These are phyloP conservation scores for Aphrophora alni DNA, from an alignment of 2,888 invertebrate genomes.

Conservation along the genomic window DNA sequence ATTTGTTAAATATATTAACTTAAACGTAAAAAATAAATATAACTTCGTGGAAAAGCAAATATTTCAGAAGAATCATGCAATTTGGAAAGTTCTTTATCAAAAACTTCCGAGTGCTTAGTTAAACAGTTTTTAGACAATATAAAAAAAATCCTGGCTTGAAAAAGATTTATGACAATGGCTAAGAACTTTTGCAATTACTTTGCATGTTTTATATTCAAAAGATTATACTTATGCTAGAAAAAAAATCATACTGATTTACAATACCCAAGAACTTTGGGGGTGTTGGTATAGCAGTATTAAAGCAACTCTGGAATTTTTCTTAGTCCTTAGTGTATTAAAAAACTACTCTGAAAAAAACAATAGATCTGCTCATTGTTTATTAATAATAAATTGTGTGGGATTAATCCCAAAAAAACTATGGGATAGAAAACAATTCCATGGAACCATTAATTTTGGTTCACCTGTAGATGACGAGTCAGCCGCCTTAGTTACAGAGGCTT, in stretches of 20 bases:
- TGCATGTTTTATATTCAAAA: constrained; percentile 19
- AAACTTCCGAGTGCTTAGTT: constrained; percentile 17
- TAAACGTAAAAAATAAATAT: background rate
- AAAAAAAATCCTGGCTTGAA: background rate
- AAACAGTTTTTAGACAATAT: background rate
- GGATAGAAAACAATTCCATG: background rate
- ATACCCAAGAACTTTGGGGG: constrained; percentile 5
- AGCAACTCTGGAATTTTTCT: constrained; percentile 52
- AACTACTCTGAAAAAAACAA: background rate
- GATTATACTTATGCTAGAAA: constrained; percentile 22
- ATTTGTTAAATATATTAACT: background rate
- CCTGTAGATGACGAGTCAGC: constrained; percentile 8
- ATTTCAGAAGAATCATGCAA: background rate
- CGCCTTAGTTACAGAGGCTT: constrained; percentile 15
- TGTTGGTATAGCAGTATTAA: constrained; percentile 42
- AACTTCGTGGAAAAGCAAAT: background rate
- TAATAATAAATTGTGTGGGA: constrained; percentile 25
- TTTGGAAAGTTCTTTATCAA: background rate
- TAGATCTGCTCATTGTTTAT: constrained; percentile 11
- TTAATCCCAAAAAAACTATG: background rate
- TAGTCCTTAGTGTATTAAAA: constrained; percentile 26
- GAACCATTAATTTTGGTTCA: constrained; percentile 11
- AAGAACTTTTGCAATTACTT: constrained; percentile 17
- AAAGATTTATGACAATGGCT: background rate
- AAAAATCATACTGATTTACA: background rate